A percentile compares a stretch with the other conserved stretches of the same genome.
Evolutionary conservation across 2,888 invertebrate species (phyloP).

Genomic region (Andricus curvator): DNA sequence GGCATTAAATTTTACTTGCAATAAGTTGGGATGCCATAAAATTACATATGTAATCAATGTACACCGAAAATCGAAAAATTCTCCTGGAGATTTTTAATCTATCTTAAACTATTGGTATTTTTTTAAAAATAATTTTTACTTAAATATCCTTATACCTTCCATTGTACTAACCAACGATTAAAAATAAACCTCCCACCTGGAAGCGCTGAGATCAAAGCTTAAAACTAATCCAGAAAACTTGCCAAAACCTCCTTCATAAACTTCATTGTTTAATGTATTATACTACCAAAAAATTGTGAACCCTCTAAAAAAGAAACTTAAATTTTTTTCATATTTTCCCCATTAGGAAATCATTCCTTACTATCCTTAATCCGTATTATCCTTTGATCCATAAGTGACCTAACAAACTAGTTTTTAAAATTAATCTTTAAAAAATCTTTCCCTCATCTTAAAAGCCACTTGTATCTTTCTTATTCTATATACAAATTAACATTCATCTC

Average conservation of each 20-base stretch:
- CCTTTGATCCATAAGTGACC: background rate
- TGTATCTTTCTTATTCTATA: background rate
- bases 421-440: background rate
- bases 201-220: conserved; percentile 36
- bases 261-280: background rate
- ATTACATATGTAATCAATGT: background rate
- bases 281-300: background rate
- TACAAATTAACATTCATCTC: conserved; percentile 12
- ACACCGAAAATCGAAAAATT: too few species aligned
- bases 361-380: background rate
- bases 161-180: background rate
- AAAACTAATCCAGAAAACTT: background rate
- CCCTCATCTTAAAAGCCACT: background rate
- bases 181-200: conserved; percentile 18
- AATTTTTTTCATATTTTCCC: background rate
- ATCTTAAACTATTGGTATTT: too few species aligned
- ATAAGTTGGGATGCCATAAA: too few species aligned
- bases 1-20: too few species aligned
- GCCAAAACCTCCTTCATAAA: background rate
- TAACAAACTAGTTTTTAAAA: conserved; percentile 2
- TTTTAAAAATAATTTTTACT: too few species aligned
- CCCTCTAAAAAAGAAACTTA: background rate
- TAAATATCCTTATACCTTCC: background rate
- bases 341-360: background rate
- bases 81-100: background rate